Evolutionary conservation across 1,140 invertebrate genomes (phyloP), one percentile per base, ranked within the genome.

Genomic region (Drosophila fuyamai): DNA sequence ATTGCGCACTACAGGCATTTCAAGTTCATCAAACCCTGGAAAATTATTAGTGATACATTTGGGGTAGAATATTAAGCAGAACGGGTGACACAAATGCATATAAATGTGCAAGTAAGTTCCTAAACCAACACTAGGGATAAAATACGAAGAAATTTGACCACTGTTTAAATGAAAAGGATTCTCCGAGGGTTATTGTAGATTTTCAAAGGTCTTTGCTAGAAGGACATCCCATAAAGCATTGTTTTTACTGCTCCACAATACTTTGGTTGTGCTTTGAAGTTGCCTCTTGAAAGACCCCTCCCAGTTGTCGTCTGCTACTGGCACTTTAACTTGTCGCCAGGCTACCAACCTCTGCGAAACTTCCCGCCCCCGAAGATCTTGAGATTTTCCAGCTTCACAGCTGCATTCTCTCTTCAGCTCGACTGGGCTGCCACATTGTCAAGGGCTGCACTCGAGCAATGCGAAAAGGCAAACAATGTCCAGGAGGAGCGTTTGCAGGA

Each of bases 401-500:
- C 41, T 56, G n/a, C 41, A 23, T 23, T 40, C 8, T 27, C 32
- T 36, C 41, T 32, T 67, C 41, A 71, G 65, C 18, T 36, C 53
- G 51, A 71, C 65, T 68, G 65, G 38, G 51, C 67, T 71, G 65
- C 65, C 65, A 71, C 67, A 71, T 71, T 71, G 67, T 71, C 65
- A 48, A 71, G 65, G 18, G 16, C 38, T 16, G 51, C 67, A 70
- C 65, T 71, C 16, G 41, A 57, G 65, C 48, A 35, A 55, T n/a
- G 66, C 51, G 35, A 71, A 76, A 76, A 58, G 60, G 72, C 73
- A 76, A 76, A 76, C 60, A 76, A 76, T 76, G 73, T 76, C 61
- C 67, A 51, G 68, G 32, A 74, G 53, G 13, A 54, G 8, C 35
- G 48, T 6, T n/a, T 32, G 23, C 44, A 53, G 36, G 13, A 46